Evolutionary conservation across 2,113 vertebrate species (phyloP), one percentile per base, ranked within the genome.

Genomic region (Maccullochella peelii): DNA sequence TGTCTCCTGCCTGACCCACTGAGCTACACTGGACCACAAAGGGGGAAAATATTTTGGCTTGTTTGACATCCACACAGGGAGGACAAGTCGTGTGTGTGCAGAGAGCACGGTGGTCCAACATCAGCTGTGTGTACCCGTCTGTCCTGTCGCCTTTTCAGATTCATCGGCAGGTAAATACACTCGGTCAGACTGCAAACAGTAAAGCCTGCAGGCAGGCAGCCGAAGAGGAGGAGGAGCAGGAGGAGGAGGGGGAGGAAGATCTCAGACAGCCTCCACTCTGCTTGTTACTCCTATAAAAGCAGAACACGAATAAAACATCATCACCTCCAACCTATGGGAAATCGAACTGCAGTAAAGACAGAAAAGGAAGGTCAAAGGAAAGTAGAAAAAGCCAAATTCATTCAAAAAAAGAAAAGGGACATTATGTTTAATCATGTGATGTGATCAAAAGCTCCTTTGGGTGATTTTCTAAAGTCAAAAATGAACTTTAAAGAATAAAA

Each of bases 161-260:
- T 91, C 91, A 90, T 89, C 83, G 76, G 77, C 94, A 92, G 95
- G 95, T 95, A 96, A 96, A 96, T 84, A 95, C 76, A 59, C 91
- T 69, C 71, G 83, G 92, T 85, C 80, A 81, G 67, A 83, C 80
- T 59, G 88, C 79, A 79, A 89, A 90, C 77, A 88, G 85, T 36
- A 47, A 42, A 74, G 55, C 38, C 52, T 27, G 16, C 16, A 40
- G 21, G 5, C 27, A 66, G 16, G 55, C 38, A 44, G 18, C 20
- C 2, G 40, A 42, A 10, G 40, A 42, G 11, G 44, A 44, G 44
- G 38, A 66, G 59, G 52, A 75, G 36, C 57, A 65, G 25, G 54
- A 30, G 36, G 55, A 58, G 23, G 50, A 38, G 33, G 73, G 33
- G 42, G 67, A 52, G 23, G 44, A 42, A 14, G 75, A 42, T 42